Conservation (phyloP, 2,888 invertebrate genomes). For the Opisthograptis luteolata region DNA sequence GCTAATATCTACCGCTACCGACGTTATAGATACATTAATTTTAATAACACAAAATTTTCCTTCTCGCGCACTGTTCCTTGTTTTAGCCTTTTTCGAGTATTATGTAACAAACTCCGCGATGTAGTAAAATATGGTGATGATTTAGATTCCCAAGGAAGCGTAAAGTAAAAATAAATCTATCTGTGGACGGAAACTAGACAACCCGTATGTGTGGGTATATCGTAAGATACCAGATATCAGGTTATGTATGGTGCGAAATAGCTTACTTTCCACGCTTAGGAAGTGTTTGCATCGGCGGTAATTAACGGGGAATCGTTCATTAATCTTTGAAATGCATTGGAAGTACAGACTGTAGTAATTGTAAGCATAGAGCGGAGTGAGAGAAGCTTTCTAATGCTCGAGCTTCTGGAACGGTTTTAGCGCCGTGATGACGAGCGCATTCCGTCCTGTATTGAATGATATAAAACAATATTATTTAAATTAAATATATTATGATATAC, state of each 20-base stretch:
- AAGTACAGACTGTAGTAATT: slow-evolving; percentile 18
- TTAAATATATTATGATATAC: too few relatives aligned
- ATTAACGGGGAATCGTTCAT: slow-evolving; percentile 20
- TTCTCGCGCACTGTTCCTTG: too few relatives aligned
- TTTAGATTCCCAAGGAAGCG: too few relatives aligned
- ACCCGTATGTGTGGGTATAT: too few relatives aligned
- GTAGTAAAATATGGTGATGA: too few relatives aligned
- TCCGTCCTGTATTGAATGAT: not conserved
- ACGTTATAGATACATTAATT: too few relatives aligned
- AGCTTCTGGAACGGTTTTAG: slow-evolving; percentile 5
- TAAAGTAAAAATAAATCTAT: too few relatives aligned
- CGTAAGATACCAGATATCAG: not conserved
- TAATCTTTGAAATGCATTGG: slow-evolving; percentile 18
- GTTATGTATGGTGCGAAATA: not conserved
- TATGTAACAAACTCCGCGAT: too few relatives aligned
- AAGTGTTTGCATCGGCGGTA: slow-evolving; percentile 2
- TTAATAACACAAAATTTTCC: too few relatives aligned
- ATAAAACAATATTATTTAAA: not conserved
- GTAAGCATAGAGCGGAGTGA: slow-evolving; percentile 8
- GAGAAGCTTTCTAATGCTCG: slow-evolving; percentile 20
- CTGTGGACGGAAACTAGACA: too few relatives aligned
- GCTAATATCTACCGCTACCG: too few relatives aligned
- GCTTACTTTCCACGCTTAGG: slow-evolving; percentile 17
- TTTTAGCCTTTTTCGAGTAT: too few relatives aligned
- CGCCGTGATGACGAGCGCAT: not conserved